Conservation (phyloP, 2,888 invertebrate species). For the Eudasyphora cyanicolor region DNA sequence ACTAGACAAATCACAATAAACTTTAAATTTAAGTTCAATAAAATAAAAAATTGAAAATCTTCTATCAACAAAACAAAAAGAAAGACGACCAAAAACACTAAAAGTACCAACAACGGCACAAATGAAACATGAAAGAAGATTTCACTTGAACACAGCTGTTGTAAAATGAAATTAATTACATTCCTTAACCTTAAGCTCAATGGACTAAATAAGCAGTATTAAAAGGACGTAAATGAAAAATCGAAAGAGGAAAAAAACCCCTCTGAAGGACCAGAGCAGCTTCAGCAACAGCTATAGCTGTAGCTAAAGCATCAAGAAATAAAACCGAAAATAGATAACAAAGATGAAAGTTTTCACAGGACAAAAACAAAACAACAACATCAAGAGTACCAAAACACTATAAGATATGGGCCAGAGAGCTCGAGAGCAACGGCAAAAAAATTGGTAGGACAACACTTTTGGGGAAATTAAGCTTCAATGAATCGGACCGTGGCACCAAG, state of each 20-base stretch:
- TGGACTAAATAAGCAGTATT: slow-evolving; percentile 64
- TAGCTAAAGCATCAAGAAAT: slow-evolving; percentile 1
- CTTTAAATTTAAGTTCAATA: background rate
- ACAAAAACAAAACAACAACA: background rate
- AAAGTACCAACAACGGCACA: slow-evolving; percentile 24
- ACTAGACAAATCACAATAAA: background rate
- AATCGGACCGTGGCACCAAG: background rate
- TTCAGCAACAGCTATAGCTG: slow-evolving; percentile 33
- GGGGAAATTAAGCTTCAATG: slow-evolving; percentile 23
- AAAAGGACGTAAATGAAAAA: slow-evolving; percentile 62
- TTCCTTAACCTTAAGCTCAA: slow-evolving; percentile 65
- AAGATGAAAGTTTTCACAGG: slow-evolving; percentile 14
- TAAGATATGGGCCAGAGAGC: background rate
- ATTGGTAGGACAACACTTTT: slow-evolving; percentile 34
- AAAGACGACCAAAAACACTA: slow-evolving; percentile 7
- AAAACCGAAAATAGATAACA: slow-evolving; percentile 43
- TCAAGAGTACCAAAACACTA: no score
- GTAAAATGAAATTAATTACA: slow-evolving; percentile 67
- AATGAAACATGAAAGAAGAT: slow-evolving; percentile 41
- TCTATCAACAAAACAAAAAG: background rate
- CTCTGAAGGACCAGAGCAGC: slow-evolving; percentile 4
- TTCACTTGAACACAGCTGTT: slow-evolving; percentile 62
- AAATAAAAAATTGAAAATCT: background rate
- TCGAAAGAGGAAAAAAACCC: slow-evolving; percentile 45
- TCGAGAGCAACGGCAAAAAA: slow-evolving; percentile 31